These are phyloP conservation scores for Sebastes steindachneri DNA, from an alignment of 2,797 vertebrate species.

Conservation along the genomic window DNA sequence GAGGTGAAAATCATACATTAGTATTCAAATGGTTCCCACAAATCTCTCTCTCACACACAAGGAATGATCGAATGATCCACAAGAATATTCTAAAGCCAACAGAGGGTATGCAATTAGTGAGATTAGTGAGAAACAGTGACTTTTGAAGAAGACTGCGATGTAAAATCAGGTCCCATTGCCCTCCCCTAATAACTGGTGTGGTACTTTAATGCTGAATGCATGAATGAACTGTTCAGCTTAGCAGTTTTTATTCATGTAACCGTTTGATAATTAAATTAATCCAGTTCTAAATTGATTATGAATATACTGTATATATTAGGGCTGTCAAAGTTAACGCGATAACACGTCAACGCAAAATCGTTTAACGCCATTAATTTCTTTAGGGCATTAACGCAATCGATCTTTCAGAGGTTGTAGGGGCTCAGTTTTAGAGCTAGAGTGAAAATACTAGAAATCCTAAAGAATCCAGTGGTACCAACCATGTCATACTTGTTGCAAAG, in stretches of 20 bases:
- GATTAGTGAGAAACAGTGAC: background rate
- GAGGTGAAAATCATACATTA: slow-evolving; percentile 50
- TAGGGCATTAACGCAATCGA: too few relatives aligned
- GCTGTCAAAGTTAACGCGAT: too few relatives aligned
- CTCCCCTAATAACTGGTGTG: background rate
- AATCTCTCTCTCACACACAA: slow-evolving; percentile 48
- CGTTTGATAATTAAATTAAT: background rate
- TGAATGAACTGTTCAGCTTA: background rate
- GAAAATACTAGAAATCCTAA: too few relatives aligned
- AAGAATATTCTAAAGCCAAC: slow-evolving; percentile 62
- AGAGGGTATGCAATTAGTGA: background rate
- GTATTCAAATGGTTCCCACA: slow-evolving; percentile 59
- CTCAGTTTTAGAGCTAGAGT: too few relatives aligned
- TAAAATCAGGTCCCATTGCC: background rate
- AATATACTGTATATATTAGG: background rate
- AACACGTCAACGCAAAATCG: too few relatives aligned
- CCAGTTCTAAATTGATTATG: background rate
- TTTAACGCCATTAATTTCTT: too few relatives aligned
- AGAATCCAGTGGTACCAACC: too few relatives aligned
- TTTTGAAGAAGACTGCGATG: background rate
- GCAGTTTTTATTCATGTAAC: background rate
- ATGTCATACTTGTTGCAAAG: too few relatives aligned
- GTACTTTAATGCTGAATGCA: background rate
- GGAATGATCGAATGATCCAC: slow-evolving; percentile 68
- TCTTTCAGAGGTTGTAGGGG: too few relatives aligned